Base-by-base conservation (phyloP, 1,140 invertebrate genomes). In the Lordiphosa mommai region DNA sequence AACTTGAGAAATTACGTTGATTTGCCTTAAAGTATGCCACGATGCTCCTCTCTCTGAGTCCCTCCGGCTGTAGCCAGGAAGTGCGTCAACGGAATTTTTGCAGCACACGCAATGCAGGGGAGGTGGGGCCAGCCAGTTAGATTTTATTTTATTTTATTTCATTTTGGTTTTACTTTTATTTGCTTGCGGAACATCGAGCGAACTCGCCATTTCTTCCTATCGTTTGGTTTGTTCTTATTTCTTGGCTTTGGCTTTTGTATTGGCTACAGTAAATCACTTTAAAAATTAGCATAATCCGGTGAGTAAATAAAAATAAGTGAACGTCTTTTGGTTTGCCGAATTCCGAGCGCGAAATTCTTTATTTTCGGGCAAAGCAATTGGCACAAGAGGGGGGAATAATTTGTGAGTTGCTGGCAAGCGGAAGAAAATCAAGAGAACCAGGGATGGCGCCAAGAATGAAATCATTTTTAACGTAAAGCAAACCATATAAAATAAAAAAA, bases 271-370 rank as follows among this genome's bases (percentile, higher is more conserved):
- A 84, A 84, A 84, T 84, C 79, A 84, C 77, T 84, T 84, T 85
- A 84, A 66, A 84, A 84, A 84, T 84, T 84, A 84, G 79, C 77
- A 84, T 84, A 84, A 84, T 85, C 77, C 77, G 72, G 79, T 72
- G 72, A 77, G 77, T 84, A 85, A 84, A 84, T 77, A 84, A 84
- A 84, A 84, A 84, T 77, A 84, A 84, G 77, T 77, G 67, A 84
- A 64, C 63, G 68, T 84, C 61, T 53, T 60, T 12, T 61, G 51
- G 55, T 51, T 53, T 76, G 53, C 60, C 57, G 44, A 70, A 68
- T 56, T 51, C 58, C 47, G 40, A 37, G 29, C 30, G 30, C 17
- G 37, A 57, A 57, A 58, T 56, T 41, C 43, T 65, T 67, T 37
- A 44, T 66, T 49, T 43, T 32, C 34, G 23, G 40, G 20, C 40